Evolutionary conservation across 2,888 invertebrate genomes (phyloP), one percentile per base, ranked within the genome.

Genomic region (Macrosoma leucophasiata): DNA sequence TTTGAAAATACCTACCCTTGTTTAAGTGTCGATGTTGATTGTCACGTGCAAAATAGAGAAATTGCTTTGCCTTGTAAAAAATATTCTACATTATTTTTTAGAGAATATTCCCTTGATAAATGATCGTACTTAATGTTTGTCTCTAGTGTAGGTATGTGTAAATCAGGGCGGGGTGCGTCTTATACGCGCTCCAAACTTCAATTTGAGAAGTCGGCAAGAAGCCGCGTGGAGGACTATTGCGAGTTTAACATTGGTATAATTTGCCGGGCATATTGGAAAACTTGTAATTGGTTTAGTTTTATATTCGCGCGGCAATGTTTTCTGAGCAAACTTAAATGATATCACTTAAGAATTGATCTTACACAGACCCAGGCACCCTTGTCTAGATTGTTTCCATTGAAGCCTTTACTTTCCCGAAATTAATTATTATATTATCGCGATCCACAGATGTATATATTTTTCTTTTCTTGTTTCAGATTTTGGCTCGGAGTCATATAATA

Each of bases 271-370:
- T 76, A 77, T 77, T 76, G 74, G 75, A 73, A 78, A 77, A 79
- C 76, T 78, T 79, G 71, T 77, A 77, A 79, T 78, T 78, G 75
- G 65, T 75, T 79, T 74, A 75, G 71, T 79, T 76, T 78, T 77
- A 73, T 77, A 70, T 75, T 72, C 64, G 64, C 55, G 55, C 52
- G 47, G 55, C 56, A 58, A 64, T 72, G 62, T 71, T 66, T 66
- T 64, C 55, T 48, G 48, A 50, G 45, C 45, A 55, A 71, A 70
- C 71, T 73, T 68, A 62, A 70, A 67, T 67, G 54, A 69, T 69
- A 72, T 65, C 62, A 61, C 58, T 65, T 66, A 60, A 52, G 46
- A 62, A 56, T 59, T 56, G 54, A 57, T 57, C 49, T 52, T 41
- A 43, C 36, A 38, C 33, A 11, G 20, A 23, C 26, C 27, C 27